Evolutionary conservation across 2,888 invertebrate genomes (phyloP).

Genomic region (Furcula furcula): DNA sequence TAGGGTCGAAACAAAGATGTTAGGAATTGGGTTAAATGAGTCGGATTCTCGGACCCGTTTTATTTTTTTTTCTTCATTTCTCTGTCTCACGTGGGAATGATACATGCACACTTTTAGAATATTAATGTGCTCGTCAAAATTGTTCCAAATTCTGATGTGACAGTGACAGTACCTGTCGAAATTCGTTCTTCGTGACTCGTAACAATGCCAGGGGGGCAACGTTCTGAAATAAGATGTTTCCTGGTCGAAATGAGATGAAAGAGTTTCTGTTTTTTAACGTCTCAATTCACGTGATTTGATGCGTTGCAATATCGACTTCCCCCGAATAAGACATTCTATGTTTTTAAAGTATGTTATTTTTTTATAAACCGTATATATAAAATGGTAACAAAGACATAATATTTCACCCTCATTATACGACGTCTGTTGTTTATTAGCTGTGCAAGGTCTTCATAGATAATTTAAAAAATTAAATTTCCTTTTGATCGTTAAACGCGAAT

Average conservation of each 20-base stretch:
- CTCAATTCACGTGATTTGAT: constrained; percentile 19
- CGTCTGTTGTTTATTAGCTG: too few relatives aligned
- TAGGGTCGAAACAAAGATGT: constrained; percentile 47
- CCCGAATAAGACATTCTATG: constrained; percentile 4
- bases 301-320: constrained; percentile 4
- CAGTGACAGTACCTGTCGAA: constrained; percentile 12
- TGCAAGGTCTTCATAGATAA: too few relatives aligned
- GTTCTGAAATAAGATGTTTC: constrained; percentile 55
- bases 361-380: too few relatives aligned
- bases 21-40: constrained; percentile 34
- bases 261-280: constrained; percentile 47
- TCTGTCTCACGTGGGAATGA: not conserved
- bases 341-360: not conserved
- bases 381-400: too few relatives aligned
- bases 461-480: not conserved
- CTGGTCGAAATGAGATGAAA: constrained; percentile 57
- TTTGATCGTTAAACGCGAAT: constrained; percentile 1
- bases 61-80: constrained; percentile 13
- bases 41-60: constrained; percentile 22
- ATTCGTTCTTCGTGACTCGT: constrained; percentile 9
- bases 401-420: too few relatives aligned
- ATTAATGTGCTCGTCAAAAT: constrained; percentile 8
- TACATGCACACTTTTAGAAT: not conserved
- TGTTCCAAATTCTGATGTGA: constrained; percentile 13
- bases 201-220: constrained; percentile 32